Conservation (phyloP, 2,888 invertebrate genomes). For the Andrena dorsata region DNA sequence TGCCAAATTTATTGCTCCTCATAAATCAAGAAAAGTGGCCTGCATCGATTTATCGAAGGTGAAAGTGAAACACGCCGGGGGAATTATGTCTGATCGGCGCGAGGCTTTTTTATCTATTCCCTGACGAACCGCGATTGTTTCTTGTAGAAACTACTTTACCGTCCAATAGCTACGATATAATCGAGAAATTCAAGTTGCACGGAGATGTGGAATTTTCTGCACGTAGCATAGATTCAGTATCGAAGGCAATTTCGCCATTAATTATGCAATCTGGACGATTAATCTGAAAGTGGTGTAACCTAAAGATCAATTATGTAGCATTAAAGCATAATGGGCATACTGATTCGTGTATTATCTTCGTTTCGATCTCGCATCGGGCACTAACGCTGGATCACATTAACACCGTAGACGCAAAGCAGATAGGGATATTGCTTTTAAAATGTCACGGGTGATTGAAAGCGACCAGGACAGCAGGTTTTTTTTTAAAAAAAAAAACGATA, state of each 20-base stretch:
- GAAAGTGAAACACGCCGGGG: conserved; percentile 1
- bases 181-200: conserved; percentile 6
- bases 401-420: neutral
- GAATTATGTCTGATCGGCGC: neutral
- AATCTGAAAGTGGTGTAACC: conserved; percentile 11
- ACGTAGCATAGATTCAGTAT: neutral
- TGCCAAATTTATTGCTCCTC: conserved; percentile 14
- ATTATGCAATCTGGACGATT: conserved; percentile 24
- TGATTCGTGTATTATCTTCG: conserved; percentile 23
- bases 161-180: neutral
- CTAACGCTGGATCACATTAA: conserved; percentile 16
- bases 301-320: conserved; percentile 30
- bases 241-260: conserved; percentile 11
- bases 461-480: neutral
- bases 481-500: neutral
- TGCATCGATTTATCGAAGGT: neutral
- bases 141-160: neutral
- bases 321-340: conserved; percentile 37
- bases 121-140: conserved; percentile 2
- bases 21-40: neutral
- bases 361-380: conserved; percentile 8
- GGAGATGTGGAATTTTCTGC: neutral
- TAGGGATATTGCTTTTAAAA: conserved; percentile 6
- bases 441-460: neutral
- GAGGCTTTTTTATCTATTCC: neutral